Conservation (phyloP, 2,888 invertebrate genomes). For the Caenorhabditis afra region DNA sequence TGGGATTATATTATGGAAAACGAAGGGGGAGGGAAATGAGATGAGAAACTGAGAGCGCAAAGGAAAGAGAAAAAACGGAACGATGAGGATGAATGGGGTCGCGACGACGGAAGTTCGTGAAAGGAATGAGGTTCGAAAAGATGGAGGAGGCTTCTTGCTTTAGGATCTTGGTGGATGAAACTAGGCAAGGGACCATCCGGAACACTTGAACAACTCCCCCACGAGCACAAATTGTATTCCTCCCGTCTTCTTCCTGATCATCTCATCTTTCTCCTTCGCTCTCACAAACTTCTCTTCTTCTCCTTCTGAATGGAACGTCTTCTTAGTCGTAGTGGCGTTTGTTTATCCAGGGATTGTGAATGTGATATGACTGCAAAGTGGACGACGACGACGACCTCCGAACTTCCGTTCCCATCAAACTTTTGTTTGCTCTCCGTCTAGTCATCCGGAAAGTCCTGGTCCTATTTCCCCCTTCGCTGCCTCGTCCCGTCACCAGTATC, state of each 20-base stretch:
- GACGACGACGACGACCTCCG: constrained; percentile 36
- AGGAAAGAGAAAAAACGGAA: constrained; percentile 9
- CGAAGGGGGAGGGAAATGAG: constrained; percentile 2
- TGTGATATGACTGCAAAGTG: constrained; percentile 56
- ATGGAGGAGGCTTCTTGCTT: no score
- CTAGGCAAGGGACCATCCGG: no score
- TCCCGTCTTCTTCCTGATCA: not conserved
- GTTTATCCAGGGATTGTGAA: constrained; percentile 25
- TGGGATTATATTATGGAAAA: no score
- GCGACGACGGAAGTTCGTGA: constrained; percentile 16
- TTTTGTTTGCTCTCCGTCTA: constrained; percentile 23
- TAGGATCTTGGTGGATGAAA: no score
- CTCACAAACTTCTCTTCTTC: constrained; percentile 1
- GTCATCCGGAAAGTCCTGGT: no score
- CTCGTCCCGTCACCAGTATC: not conserved
- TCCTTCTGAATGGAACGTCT: not conserved
- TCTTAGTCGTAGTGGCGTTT: constrained; percentile 21
- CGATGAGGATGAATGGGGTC: constrained; percentile 26
- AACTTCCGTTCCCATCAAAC: constrained; percentile 30
- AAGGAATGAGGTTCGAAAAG: not conserved
- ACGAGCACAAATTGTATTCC: constrained; percentile 3
- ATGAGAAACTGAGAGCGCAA: constrained; percentile 14
- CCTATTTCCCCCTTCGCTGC: no score
- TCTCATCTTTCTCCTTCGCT: not conserved
- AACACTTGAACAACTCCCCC: not conserved